Evolutionary conservation across 1,140 invertebrate species (phyloP), one percentile per base, ranked within the genome.

Genomic region (Agraylea sexmaculata): DNA sequence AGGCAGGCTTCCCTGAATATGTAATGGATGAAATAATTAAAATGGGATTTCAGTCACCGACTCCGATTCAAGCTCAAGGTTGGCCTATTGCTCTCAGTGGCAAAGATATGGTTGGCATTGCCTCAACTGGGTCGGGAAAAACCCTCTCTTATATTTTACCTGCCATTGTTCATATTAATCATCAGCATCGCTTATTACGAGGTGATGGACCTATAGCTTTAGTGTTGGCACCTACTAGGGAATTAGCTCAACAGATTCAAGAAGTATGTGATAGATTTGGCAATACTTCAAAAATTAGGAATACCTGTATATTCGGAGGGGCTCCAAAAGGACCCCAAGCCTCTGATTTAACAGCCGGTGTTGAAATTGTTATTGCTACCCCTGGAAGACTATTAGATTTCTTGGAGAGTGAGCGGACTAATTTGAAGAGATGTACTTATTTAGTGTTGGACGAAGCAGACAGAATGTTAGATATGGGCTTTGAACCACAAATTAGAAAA

Each of bases 381-480:
- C 94, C 94, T 31, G 94, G 94, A 12, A 73, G 94, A 48, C 62
- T 98, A 6, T 77, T 97, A 40, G 94, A 98, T 66, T 95, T 98
- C 52, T 66, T 98, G n/a, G 92, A 97, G 62, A 77, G 80, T 39
- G 80, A 78, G n/a, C 80, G 84, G 51, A 95, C 91, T 2, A 92
- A 91, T 58, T 66, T 99, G 22, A 77, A 78, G 47, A 76, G 92
- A 46, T 87, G 83, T 53, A 96, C 91, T 31, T 98, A 94, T 67
- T 70, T 98, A 37, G 93, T 98, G 8, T 64, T 99, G 7, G 94
- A 98, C 66, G 94, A 98, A 64, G 94, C 94, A 49, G 94, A 98
- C 62, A 74, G 94, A 53, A 74, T 97, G 93, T 71, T 97, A 41
- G 94, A 98, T 57, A 97, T 97, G 94, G 94, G 94, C 46, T 98